Percentiles rank a stretch among this genome's conserved stretches.
Conservation (phyloP, 2,797 vertebrate genomes). For the Prionace glauca region DNA sequence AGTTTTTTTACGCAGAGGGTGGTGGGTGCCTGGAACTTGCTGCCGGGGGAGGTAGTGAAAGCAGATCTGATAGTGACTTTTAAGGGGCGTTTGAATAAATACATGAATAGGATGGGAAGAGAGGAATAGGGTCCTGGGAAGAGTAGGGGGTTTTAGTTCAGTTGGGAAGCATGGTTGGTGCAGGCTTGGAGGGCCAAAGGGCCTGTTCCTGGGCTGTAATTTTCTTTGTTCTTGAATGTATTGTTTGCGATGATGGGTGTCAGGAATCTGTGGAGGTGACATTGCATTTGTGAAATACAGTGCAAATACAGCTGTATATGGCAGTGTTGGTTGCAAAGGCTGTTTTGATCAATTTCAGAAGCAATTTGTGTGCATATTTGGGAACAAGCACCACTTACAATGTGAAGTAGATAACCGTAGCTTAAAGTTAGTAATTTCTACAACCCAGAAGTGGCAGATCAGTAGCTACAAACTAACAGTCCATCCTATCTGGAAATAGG, state of each 20-base stretch:
- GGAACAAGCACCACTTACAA: neutral
- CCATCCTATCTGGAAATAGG: neutral
- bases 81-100: too few relatives aligned
- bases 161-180: too few relatives aligned
- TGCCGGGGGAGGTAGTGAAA: too few relatives aligned
- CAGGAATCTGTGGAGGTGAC: neutral
- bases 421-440: neutral
- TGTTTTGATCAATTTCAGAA: neutral
- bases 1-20: too few relatives aligned
- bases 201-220: too few relatives aligned
- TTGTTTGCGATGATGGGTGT: neutral
- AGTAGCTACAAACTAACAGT: neutral
- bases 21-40: too few relatives aligned
- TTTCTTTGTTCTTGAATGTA: neutral
- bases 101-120: too few relatives aligned
- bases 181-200: too few relatives aligned
- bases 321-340: neutral
- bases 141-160: too few relatives aligned
- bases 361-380: neutral
- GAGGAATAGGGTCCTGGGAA: too few relatives aligned
- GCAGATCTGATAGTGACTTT: too few relatives aligned
- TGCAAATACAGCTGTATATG: neutral
- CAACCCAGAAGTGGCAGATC: neutral
- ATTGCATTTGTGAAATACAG: neutral
- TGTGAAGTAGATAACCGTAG: neutral